phyloP scores from a whole-genome alignment of 2,113 vertebrate species.

The Aspiorhynchus laticeps region DNA sequence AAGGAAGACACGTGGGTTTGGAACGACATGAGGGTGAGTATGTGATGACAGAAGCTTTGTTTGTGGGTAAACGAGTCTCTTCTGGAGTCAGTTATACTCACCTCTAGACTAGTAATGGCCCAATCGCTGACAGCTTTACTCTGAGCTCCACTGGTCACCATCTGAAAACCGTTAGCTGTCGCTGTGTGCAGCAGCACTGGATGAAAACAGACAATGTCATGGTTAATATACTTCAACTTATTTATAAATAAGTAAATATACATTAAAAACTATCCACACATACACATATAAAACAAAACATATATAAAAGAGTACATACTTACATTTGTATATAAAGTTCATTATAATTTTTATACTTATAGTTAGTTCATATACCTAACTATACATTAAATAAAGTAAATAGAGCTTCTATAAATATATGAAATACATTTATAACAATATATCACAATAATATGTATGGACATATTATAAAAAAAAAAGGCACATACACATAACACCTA shows the following conservation, averaged over 20 bases:
- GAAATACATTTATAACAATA: too few relatives aligned
- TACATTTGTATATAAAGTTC: too few relatives aligned
- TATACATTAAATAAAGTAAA: too few relatives aligned
- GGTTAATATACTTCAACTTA: too few relatives aligned
- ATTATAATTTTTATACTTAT: too few relatives aligned
- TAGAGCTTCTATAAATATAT: too few relatives aligned
- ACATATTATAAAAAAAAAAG: background rate
- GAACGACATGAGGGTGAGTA: background rate
- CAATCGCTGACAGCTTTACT: conserved; percentile 96
- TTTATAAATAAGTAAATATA: background rate
- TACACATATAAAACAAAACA: background rate
- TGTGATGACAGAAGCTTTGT: background rate
- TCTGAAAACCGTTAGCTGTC: conserved; percentile 97
- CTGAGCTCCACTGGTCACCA: conserved; percentile 96
- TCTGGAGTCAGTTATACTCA: conserved; percentile 67
- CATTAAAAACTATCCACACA: background rate
- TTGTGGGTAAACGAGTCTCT: background rate
- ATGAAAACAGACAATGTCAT: background rate
- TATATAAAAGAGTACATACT: too few relatives aligned
- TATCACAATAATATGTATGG: too few relatives aligned
- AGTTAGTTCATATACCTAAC: too few relatives aligned
- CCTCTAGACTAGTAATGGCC: conserved; percentile 97
- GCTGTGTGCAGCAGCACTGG: conserved; percentile 93
- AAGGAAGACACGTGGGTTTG: background rate
- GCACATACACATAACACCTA: background rate